Conservation (phyloP, 2,888 invertebrate species). For the Macaria notata region DNA sequence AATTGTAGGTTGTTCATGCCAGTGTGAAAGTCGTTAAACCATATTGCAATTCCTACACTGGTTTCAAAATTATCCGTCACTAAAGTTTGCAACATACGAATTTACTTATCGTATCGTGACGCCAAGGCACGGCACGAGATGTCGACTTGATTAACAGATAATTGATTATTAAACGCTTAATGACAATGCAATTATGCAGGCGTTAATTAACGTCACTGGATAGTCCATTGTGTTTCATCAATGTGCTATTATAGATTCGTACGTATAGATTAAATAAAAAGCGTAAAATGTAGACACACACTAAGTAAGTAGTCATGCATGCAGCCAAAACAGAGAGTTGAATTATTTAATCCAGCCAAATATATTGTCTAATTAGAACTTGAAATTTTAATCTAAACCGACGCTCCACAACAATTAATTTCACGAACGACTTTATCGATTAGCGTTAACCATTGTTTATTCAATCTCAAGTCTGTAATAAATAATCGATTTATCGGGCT, state of each 20-base stretch:
- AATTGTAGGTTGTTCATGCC: too few relatives aligned
- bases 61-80: too few relatives aligned
- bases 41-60: too few relatives aligned
- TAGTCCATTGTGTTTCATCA: slow-evolving; percentile 1
- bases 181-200: slow-evolving; percentile 21
- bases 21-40: too few relatives aligned
- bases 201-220: slow-evolving; percentile 2
- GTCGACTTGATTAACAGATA: slow-evolving; percentile 11
- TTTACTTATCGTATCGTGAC: background rate
- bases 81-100: too few relatives aligned
- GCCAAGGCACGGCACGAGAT: slow-evolving; percentile 2
- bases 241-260: background rate
- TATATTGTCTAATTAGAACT: background rate
- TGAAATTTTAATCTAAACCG: background rate
- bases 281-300: too few relatives aligned
- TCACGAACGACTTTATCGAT: slow-evolving; percentile 7
- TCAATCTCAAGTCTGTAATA: slow-evolving; percentile 7
- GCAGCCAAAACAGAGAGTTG: too few relatives aligned
- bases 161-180: slow-evolving; percentile 20
- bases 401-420: slow-evolving; percentile 5
- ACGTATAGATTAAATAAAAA: background rate
- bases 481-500: slow-evolving; percentile 15
- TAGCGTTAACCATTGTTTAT: slow-evolving; percentile 6
- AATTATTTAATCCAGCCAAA: background rate
- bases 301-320: too few relatives aligned